phyloP scores from a whole-genome alignment of 2,113 vertebrate genomes.

The Butorides virescens region DNA sequence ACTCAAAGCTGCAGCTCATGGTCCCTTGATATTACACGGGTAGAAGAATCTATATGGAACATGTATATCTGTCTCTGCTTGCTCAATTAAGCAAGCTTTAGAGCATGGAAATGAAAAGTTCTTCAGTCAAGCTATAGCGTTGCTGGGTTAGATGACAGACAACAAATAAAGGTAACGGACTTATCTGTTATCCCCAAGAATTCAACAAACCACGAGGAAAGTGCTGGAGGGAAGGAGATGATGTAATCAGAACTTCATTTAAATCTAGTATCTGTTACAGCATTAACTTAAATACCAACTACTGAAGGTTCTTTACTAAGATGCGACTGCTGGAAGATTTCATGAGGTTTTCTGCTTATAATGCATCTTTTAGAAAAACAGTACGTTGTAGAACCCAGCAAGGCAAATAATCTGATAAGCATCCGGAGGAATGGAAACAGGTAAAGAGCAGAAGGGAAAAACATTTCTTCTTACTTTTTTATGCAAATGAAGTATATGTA shows the following conservation, averaged over 20 bases:
- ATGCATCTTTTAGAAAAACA: neutral
- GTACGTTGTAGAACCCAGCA: neutral
- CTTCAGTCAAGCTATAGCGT: neutral
- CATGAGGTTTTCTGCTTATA: neutral
- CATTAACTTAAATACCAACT: neutral
- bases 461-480: neutral
- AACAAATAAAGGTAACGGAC: neutral
- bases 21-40: neutral
- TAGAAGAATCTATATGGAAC: neutral
- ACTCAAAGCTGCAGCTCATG: neutral
- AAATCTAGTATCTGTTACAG: neutral
- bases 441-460: neutral
- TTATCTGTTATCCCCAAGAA: neutral
- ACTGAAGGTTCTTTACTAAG: neutral
- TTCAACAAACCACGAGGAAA: neutral
- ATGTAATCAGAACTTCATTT: neutral
- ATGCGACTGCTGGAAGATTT: neutral
- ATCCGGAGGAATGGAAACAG: neutral
- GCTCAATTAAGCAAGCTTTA: neutral
- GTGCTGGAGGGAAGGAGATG: neutral
- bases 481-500: neutral
- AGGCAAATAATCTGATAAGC: neutral
- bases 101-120: neutral
- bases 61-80: neutral
- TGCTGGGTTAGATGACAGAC: neutral